Evolutionary conservation across 2,113 vertebrate genomes (phyloP).

Genomic region (Scytalopus superciliaris): DNA sequence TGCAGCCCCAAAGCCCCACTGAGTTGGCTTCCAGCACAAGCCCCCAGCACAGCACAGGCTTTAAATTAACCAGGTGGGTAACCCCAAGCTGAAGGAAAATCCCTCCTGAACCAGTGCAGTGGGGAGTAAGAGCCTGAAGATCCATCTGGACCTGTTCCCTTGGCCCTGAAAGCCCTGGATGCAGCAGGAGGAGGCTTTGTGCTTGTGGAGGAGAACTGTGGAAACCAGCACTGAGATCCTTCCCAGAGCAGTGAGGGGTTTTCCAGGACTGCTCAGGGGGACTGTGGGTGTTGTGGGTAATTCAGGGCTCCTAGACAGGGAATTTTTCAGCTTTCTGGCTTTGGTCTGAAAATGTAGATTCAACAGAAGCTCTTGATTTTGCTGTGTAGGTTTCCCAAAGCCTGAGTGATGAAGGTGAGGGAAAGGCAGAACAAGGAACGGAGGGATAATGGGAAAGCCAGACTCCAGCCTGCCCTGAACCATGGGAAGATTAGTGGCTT

Average conservation of each 20-base stretch:
- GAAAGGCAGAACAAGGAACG: neutral
- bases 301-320: neutral
- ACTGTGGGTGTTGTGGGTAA: neutral
- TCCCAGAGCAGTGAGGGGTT: neutral
- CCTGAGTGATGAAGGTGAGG: neutral
- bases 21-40: neutral
- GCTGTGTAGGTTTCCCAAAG: neutral
- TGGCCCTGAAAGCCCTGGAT: neutral
- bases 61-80: neutral
- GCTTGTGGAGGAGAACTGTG: neutral
- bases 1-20: neutral
- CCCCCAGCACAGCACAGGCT: neutral
- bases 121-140: neutral
- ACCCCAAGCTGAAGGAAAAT: neutral
- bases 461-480: neutral
- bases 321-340: neutral
- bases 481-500: neutral
- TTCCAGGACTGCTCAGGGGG: neutral
- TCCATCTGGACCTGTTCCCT: neutral
- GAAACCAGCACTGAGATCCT: neutral
- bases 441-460: neutral
- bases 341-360: neutral
- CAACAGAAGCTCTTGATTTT: neutral
- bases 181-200: neutral
- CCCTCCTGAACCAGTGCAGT: accelerated